Evolutionary conservation across 2,888 invertebrate species (phyloP).

Genomic region (Hesperia comma): DNA sequence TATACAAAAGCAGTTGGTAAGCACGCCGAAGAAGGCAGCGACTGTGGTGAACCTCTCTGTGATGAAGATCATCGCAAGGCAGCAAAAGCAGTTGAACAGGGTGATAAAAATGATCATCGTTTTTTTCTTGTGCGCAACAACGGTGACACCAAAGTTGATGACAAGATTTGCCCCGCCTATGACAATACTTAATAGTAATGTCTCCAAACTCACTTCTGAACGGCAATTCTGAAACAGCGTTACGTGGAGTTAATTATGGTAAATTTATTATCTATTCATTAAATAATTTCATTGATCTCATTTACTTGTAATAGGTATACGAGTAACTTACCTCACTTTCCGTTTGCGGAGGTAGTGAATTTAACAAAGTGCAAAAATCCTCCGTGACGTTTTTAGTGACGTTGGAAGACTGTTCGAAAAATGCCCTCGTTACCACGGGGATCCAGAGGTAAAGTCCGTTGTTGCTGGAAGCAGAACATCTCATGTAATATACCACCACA

Average conservation of each 20-base stretch:
- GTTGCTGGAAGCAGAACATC: constrained; percentile 53
- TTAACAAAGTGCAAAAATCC: constrained; percentile 20
- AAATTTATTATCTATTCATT: too few relatives aligned
- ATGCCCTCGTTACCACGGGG: constrained; percentile 49
- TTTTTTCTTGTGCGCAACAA: constrained; percentile 52
- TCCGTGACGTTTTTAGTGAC: not conserved
- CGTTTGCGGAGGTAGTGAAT: not conserved
- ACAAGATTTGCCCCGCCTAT: constrained; percentile 49
- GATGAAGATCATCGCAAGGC: constrained; percentile 47
- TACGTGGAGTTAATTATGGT: not conserved
- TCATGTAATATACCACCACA: too few relatives aligned
- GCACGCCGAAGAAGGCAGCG: constrained; percentile 52
- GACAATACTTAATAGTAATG: constrained; percentile 46
- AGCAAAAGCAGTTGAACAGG: constrained; percentile 44
- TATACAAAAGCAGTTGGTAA: constrained; percentile 51
- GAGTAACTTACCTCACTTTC: constrained; percentile 1
- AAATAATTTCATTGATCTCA: too few relatives aligned
- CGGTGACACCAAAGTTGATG: constrained; percentile 50
- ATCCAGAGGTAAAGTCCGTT: constrained; percentile 77
- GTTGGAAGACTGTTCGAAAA: not conserved
- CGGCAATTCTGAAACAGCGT: constrained; percentile 16
- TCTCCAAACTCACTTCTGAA: not conserved
- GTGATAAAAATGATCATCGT: constrained; percentile 49
- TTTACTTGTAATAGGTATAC: too few relatives aligned
- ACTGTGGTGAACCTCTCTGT: constrained; percentile 50